Evolutionary conservation across 2,888 invertebrate species (phyloP), one percentile per base, ranked within the genome.

Genomic region (Gastrophysa polygoni): DNA sequence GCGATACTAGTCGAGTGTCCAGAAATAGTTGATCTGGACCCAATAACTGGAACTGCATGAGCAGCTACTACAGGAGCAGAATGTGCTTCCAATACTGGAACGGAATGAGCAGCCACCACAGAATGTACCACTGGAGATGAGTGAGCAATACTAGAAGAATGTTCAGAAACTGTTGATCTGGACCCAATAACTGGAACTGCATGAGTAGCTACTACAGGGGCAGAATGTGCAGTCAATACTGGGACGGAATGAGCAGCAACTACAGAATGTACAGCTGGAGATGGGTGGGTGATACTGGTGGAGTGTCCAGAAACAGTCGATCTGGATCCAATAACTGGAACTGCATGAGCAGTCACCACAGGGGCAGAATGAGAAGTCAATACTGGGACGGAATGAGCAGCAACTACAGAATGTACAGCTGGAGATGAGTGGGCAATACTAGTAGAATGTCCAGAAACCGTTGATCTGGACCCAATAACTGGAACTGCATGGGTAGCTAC

Each of bases 61-160:
- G 32, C 32, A n/a, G n/a, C n/a, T 11, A 32, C 7, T 32, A 32
- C 32, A 10, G 32, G 32, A 32, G 11, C 32, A 32, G 32, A 8
- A 2, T 32, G 7, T 8, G 8, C 32, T 11, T 10, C 17, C 17
- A 20, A 8, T 2, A 2, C 8, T 46, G 68, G 69, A 24, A 68
- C 61, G 32, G 65, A 28, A 47, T 62, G 61, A 21, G 64, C 64
- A 20, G 47, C 14, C 11, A 67, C 7, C 20, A 52, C 47, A 20
- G 52, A 46, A 7, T 32, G 32, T 5, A 32, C 32, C 7, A 11
- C 32, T 8, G 18, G 16, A 10, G 46, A 44, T 14, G 59, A 44
- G 32, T 59, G 59, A 6, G 38, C 32, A 24, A 46, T 59, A n/a
- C 47, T 24, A 16, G 34, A 46, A n/a, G 61, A 46, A n/a, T 50